Conservation (phyloP, 2,888 invertebrate genomes). For the Labia minor region DNA sequence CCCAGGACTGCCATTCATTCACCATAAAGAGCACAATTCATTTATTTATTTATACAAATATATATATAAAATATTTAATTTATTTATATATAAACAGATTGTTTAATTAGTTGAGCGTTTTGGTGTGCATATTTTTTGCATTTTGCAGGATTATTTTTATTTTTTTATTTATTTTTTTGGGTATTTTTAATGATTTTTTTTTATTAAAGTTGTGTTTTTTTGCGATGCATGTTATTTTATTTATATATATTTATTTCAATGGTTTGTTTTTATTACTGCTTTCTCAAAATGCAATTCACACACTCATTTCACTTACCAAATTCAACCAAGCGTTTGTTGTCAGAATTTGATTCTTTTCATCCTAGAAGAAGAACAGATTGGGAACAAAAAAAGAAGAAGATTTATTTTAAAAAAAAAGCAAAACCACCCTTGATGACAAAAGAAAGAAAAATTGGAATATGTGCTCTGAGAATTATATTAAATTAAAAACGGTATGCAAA, state of each 20-base stretch:
- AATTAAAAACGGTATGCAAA: too few relatives aligned
- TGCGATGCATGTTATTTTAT: background rate
- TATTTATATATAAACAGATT: background rate
- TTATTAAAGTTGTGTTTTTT: too few relatives aligned
- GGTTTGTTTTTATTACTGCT: background rate
- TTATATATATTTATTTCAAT: background rate
- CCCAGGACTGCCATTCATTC: background rate
- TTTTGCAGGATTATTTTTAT: too few relatives aligned
- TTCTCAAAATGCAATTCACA: background rate
- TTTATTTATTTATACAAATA: slow-evolving; percentile 1
- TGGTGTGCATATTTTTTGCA: too few relatives aligned
- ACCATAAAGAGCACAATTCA: background rate
- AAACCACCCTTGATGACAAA: too few relatives aligned
- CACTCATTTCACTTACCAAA: slow-evolving; percentile 91
- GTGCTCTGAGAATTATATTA: too few relatives aligned
- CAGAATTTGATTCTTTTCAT: slow-evolving; percentile 98
- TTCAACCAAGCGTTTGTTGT: slow-evolving; percentile 97
- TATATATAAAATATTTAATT: background rate
- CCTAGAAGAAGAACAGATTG: slow-evolving; percentile 59
- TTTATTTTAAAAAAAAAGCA: slow-evolving; percentile 28
- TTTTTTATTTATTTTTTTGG: too few relatives aligned
- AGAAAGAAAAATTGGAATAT: too few relatives aligned
- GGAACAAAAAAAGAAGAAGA: slow-evolving; percentile 38
- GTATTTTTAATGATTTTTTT: too few relatives aligned
- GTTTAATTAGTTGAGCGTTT: too few relatives aligned